Percentiles rank a stretch among this genome's conserved stretches.
Conservation (phyloP, 2,888 invertebrate genomes). For the Leucozona laternaria region DNA sequence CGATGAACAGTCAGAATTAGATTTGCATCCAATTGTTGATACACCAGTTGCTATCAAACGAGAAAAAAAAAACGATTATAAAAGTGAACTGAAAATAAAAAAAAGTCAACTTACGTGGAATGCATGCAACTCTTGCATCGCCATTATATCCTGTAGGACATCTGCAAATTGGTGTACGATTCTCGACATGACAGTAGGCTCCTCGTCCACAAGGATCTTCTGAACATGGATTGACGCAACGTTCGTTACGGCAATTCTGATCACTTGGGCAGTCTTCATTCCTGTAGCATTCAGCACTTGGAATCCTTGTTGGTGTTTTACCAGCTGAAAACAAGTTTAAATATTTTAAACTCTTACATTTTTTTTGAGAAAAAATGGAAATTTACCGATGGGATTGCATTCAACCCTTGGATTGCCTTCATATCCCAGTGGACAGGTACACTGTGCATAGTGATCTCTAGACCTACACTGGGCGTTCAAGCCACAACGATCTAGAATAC, state of each 20-base stretch:
- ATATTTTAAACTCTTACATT: background rate
- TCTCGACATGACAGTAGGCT: constrained; percentile 92
- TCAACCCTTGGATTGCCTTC: constrained; percentile 91
- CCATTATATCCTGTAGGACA: constrained; percentile 92
- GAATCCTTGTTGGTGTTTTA: constrained; percentile 79
- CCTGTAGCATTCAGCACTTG: constrained; percentile 88
- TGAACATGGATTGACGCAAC: constrained; percentile 91
- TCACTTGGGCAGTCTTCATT: constrained; percentile 91
- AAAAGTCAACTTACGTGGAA: constrained; percentile 88
- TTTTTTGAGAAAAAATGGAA: background rate
- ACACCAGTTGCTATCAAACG: constrained; percentile 84
- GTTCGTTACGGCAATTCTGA: constrained; percentile 90
- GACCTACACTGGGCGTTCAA: constrained; percentile 92
- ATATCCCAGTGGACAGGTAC: constrained; percentile 91
- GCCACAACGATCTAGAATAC: constrained; percentile 91
- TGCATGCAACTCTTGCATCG: constrained; percentile 88
- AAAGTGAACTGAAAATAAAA: background rate
- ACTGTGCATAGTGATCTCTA: constrained; percentile 89
- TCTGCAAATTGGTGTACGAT: constrained; percentile 90
- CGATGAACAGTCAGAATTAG: constrained; percentile 91
- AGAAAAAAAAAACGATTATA: background rate
- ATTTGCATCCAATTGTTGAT: constrained; percentile 89
- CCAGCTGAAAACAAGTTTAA: constrained; percentile 76
- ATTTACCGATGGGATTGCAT: constrained; percentile 86
- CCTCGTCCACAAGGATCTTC: constrained; percentile 90